phyloP scores from a whole-genome alignment of 2,113 vertebrate species.

The Piprites chloris region DNA sequence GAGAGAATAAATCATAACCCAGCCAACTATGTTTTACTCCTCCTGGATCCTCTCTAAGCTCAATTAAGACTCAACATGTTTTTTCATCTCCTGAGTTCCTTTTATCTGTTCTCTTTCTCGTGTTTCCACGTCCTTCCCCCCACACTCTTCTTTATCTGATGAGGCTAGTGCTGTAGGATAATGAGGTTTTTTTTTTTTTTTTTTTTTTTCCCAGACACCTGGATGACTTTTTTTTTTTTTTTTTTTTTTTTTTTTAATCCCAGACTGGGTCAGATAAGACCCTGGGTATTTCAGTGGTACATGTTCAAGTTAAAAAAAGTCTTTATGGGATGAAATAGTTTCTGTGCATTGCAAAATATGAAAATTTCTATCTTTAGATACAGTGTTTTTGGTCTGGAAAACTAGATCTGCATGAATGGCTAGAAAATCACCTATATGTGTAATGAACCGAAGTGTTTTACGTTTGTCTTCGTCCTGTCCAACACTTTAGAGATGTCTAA shows the following conservation, averaged over 20 bases:
- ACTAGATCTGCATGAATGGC: not conserved
- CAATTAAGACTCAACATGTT: conserved; percentile 22
- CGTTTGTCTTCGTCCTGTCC: conserved; percentile 5
- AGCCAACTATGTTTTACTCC: not conserved
- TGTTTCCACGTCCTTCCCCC: not conserved
- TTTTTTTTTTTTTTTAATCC: not conserved
- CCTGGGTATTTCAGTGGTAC: not conserved
- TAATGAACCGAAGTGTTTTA: not conserved
- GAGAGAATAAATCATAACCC: conserved; percentile 35
- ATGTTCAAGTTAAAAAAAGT: not conserved
- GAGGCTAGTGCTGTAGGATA: conserved; percentile 8
- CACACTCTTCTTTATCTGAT: conserved; percentile 5
- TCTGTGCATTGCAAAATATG: not conserved
- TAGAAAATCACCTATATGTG: not conserved
- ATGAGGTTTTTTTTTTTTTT: conserved; percentile 17
- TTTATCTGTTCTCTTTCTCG: conserved; percentile 24
- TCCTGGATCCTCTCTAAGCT: conserved; percentile 37
- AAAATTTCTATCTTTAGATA: not conserved
- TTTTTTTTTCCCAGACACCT: conserved; percentile 45
- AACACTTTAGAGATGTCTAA: conserved; percentile 38
- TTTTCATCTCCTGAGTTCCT: conserved; percentile 14
- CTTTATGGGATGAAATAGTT: not conserved
- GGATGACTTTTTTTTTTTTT: not conserved
- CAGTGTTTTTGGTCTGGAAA: not conserved
- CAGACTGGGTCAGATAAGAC: not conserved